Percentiles rank a stretch among this genome's conserved stretches.
Evolutionary conservation across 2,888 invertebrate species (phyloP).

Genomic region (Sarcophaga subvicina): DNA sequence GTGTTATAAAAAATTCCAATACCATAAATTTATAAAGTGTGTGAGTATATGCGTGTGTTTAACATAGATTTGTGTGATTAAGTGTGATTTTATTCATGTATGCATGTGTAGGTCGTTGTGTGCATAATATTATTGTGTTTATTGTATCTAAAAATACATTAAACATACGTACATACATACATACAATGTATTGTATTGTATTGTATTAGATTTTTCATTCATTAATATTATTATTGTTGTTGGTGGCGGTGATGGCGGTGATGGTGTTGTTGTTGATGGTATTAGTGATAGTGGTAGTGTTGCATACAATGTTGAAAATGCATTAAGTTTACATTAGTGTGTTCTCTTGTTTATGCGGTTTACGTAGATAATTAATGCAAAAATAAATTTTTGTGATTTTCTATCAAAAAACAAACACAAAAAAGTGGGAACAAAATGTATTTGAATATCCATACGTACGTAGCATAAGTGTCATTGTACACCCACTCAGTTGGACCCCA

Average conservation of each 20-base stretch:
- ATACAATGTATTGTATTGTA: not conserved
- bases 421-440: not conserved
- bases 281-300: not conserved
- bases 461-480: not conserved
- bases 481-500: not conserved
- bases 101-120: not conserved
- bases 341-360: slow-evolving; percentile 65
- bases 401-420: not conserved
- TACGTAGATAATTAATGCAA: slow-evolving; percentile 67
- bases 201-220: slow-evolving; percentile 39
- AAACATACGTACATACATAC: not conserved
- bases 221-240: slow-evolving; percentile 25
- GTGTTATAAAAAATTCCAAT: not conserved
- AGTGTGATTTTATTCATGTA: slow-evolving; percentile 15
- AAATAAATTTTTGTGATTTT: slow-evolving; percentile 62
- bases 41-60: not conserved
- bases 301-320: slow-evolving; percentile 70
- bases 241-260: not conserved
- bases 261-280: slow-evolving; percentile 18
- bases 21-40: not conserved
- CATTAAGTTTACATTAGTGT: slow-evolving; percentile 77
- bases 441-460: not conserved
- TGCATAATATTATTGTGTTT: slow-evolving; percentile 33
- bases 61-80: slow-evolving; percentile 8
- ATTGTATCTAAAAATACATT: slow-evolving; percentile 29